Evolutionary conservation across 2,888 invertebrate genomes (phyloP).

Genomic region (Melanostoma scalare): DNA sequence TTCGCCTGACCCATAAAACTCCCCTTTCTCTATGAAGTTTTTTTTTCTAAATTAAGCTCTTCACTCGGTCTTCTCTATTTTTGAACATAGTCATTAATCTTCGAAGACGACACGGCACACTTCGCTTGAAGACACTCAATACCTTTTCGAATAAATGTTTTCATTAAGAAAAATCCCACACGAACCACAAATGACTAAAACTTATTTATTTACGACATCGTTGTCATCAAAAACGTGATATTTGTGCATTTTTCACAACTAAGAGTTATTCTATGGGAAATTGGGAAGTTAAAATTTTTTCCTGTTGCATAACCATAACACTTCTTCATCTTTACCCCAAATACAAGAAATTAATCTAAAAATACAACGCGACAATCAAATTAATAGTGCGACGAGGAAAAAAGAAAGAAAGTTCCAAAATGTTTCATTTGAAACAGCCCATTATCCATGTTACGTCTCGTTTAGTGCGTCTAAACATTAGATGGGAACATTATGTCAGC

Average conservation of each 20-base stretch:
- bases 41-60: too few relatives aligned
- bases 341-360: conserved; percentile 30
- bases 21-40: too few relatives aligned
- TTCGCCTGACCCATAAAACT: too few relatives aligned
- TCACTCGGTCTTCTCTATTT: not conserved
- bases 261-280: conserved; percentile 23
- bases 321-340: not conserved
- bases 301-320: conserved; percentile 32
- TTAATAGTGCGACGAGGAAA: conserved; percentile 31
- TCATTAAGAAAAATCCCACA: conserved; percentile 22
- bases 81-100: not conserved
- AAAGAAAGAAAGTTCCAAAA: conserved; percentile 2
- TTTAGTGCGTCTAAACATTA: conserved; percentile 36
- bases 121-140: not conserved
- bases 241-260: conserved; percentile 46
- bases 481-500: conserved; percentile 51
- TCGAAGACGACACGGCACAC: not conserved
- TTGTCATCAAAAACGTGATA: conserved; percentile 59
- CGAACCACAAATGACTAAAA: conserved; percentile 27
- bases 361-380: conserved; percentile 51
- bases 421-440: conserved; percentile 1
- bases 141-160: not conserved
- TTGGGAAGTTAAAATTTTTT: conserved; percentile 32
- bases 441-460: conserved; percentile 35
- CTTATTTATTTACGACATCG: conserved; percentile 38